Conservation (phyloP, 2,888 invertebrate genomes). For the Sisyra terminalis region DNA sequence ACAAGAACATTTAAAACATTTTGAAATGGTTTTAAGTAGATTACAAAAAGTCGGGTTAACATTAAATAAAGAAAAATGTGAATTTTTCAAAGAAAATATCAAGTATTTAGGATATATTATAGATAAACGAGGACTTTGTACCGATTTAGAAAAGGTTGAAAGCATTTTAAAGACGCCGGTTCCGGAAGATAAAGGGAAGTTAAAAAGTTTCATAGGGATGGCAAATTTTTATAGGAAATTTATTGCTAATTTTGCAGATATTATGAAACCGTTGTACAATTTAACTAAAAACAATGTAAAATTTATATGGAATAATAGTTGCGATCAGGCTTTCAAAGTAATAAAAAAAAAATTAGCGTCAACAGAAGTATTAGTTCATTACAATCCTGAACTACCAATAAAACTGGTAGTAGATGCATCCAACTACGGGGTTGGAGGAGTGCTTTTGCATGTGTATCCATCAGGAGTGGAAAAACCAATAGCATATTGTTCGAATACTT, state of each 20-base stretch:
- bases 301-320: slow-evolving; percentile 9
- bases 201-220: slow-evolving; percentile 11
- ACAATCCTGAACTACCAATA: slow-evolving; percentile 4
- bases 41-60: slow-evolving; percentile 12
- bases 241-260: too few species aligned
- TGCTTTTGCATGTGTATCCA: neutral
- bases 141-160: too few species aligned
- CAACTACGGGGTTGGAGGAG: neutral
- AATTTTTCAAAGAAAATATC: slow-evolving; percentile 12
- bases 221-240: too few species aligned
- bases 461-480: neutral
- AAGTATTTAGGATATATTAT: too few species aligned
- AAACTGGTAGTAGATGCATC: neutral
- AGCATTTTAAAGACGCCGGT: slow-evolving; percentile 3
- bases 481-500: neutral
- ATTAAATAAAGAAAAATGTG: slow-evolving; percentile 14
- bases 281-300: slow-evolving; percentile 9
- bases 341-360: slow-evolving; percentile 7
- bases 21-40: slow-evolving; percentile 10
- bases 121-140: too few species aligned
- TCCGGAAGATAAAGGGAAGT: slow-evolving; percentile 7
- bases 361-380: slow-evolving; percentile 7
- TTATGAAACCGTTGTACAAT: slow-evolving; percentile 8
- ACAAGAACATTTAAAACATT: slow-evolving; percentile 8
- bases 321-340: slow-evolving; percentile 6